These are phyloP conservation scores for Agriotes lineatus DNA, from an alignment of 2,888 invertebrate genomes.

Conservation along the genomic window DNA sequence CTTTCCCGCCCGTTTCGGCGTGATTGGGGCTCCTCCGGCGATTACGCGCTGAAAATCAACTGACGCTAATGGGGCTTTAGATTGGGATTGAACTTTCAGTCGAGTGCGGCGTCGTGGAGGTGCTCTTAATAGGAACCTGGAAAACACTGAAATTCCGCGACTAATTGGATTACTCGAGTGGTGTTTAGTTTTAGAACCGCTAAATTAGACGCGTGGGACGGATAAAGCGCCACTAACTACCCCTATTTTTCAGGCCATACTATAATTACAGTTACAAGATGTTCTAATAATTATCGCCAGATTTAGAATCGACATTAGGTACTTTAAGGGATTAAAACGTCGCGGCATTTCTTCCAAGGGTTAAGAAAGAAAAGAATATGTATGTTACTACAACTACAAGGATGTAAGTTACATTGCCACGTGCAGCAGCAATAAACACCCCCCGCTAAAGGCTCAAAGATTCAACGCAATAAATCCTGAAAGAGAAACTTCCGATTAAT, in stretches of 20 bases:
- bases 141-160: constrained; percentile 10
- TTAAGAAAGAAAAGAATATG: no score
- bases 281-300: background rate
- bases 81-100: background rate
- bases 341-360: no score
- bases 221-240: background rate
- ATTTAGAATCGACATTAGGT: no score
- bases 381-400: no score
- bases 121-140: constrained; percentile 6
- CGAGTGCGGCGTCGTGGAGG: background rate
- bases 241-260: background rate
- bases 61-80: background rate
- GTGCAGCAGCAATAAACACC: no score
- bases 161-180: constrained; percentile 20
- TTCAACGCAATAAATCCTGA: no score
- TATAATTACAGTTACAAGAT: background rate
- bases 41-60: background rate
- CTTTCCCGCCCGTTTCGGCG: background rate
- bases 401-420: no score
- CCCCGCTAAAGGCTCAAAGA: no score
- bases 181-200: constrained; percentile 10
- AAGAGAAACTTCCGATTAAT: no score
- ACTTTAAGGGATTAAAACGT: no score
- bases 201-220: background rate
- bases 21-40: background rate